Evolutionary conservation across 2,797 vertebrate species (phyloP), one percentile per base, ranked within the genome.

Genomic region (Eulemur rubriventer): DNA sequence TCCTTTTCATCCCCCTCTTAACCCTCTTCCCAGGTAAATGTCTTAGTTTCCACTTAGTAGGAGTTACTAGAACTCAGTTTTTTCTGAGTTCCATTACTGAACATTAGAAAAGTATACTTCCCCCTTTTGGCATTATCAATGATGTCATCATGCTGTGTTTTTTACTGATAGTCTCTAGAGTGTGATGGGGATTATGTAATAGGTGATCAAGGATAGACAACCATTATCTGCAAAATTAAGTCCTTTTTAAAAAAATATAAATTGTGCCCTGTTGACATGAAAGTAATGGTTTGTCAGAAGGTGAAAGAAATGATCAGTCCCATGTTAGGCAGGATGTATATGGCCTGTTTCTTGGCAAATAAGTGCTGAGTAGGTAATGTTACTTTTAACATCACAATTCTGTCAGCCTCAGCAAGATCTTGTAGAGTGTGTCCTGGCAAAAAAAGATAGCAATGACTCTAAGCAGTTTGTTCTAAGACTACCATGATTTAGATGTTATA

Each of bases 271-370:
- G 11, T 94, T 96, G 63, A 69, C 50, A 69, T 86, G 46, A 83
- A 94, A 92, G 61, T 90, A 93, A 65, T 72, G 65, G 10, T 43
- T 90, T 87, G 26, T 94, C 70, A 89, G 57, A 91, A 89, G 43
- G 48, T 92, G 61, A 76, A 63, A 93, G 20, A 84, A 89, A 43
- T 17, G 7, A 75, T 72, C 48, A 72, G 28, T 86, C 33, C 26
- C 33, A 63, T 73, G 20, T 81, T 63, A 94, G 30, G 52, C 43
- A 85, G 57, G 55, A 75, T 8, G 38, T 73, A 57, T 16, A 57
- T 78, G n/a, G 28, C 82, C 69, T 67, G 0, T 91, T 91, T 91
- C 85, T 91, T 83, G n/a, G 70, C 17, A 96, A 93, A 81, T 93
- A 26, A 80, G 41, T 35, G 57, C 89, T 70, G 57, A 76, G 28